A percentile compares a stretch with the other conserved stretches of the same genome.
Evolutionary conservation across 2,113 vertebrate genomes (phyloP).

Genomic region (Hassar affinis): DNA sequence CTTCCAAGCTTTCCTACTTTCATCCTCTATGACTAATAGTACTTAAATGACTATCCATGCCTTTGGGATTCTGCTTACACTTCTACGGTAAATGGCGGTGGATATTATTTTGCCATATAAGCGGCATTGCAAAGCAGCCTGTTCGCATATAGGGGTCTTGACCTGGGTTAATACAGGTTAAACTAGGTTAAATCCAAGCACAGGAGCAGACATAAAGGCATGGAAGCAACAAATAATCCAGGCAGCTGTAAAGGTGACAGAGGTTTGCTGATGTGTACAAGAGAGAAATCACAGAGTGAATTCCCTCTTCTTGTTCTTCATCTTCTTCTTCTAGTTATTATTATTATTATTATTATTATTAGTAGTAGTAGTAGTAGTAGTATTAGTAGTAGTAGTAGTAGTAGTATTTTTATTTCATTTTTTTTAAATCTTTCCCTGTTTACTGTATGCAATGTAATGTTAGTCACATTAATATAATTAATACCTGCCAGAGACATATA

Average conservation of each 20-base stretch:
- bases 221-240: not conserved
- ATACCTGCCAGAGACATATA: too few relatives aligned
- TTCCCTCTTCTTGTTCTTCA: not conserved
- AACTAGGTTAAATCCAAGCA: conserved; percentile 16
- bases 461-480: not conserved
- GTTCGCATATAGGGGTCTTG: conserved; percentile 44
- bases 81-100: conserved; percentile 29
- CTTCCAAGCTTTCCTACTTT: not conserved
- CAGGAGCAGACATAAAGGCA: not conserved
- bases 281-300: not conserved
- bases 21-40: conserved; percentile 29
- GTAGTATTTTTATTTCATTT: too few relatives aligned
- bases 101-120: conserved; percentile 41
- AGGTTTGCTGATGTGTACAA: not conserved
- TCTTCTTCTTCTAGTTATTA: not conserved
- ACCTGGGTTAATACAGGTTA: conserved; percentile 44
- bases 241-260: not conserved
- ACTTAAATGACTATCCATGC: conserved; percentile 40
- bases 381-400: too few relatives aligned
- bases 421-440: not conserved
- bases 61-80: conserved; percentile 17
- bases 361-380: too few relatives aligned
- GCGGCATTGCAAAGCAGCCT: not conserved
- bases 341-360: not conserved
- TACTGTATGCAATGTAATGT: not conserved